Base-by-base conservation (phyloP, 2,888 invertebrate genomes). In the Calameuta idolon region DNA sequence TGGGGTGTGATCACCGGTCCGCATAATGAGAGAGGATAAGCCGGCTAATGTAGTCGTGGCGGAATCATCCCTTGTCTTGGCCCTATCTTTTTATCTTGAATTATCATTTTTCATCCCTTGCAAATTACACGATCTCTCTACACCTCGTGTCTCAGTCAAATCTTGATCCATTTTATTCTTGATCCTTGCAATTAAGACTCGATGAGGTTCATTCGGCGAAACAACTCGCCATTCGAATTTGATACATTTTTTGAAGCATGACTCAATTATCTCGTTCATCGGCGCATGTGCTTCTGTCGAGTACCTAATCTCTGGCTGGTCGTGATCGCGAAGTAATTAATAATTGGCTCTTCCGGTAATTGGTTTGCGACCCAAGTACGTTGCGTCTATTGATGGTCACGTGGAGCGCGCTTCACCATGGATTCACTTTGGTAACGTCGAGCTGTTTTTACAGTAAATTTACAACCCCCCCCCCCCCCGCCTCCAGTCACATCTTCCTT, bases 1-100 rank as follows among this genome's bases (percentile, higher is more conserved):
- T 76, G 78, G 73, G 75, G 81, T 81, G 82, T 77, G 85, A 86
- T 85, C 86, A 85, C 83, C 83, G 82, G 82, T 80, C 81, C 84
- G 84, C 85, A 86, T 86, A 86, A 86, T 85, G 86, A 86, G 86
- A 80, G 86, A 81, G 86, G 86, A 86, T 86, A 86, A 86, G 85
- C 86, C 80, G 80, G 77, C 81, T 86, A 86, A 86, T 86, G 86
- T 85, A 86, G 85, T 85, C 84, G 84, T 78, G 82, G 83, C 79
- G 74, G 86, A 85, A 84, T 55, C 83, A 84, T 80, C 81, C 82
- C 80, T 78, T 81, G 80, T 55, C 80, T 76, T 77, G 78, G 76
- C n/a, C 35, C 75, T 9, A 76, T 40, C 40, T 75, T 76, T 75
- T 40, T 55, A 55, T 55, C 23, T 55, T 55, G 55, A 55, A 55